Base-by-base conservation (phyloP, 2,888 invertebrate genomes). In the Lordiphosa fenestrarum region DNA sequence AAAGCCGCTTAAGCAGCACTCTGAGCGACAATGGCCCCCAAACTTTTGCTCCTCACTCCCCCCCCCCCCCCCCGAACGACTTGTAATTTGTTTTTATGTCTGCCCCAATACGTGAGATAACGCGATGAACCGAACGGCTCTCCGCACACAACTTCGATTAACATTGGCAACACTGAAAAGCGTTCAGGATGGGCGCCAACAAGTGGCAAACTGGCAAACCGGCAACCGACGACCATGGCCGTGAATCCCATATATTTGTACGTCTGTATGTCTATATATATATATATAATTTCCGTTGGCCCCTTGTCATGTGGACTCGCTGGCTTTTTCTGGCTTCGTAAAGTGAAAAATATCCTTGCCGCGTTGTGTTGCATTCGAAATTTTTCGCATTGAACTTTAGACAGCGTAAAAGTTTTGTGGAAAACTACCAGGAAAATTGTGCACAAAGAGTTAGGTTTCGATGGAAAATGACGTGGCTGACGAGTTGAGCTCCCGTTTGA, bases 71-170 rank as follows among this genome's bases (percentile, higher is more conserved):
- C 15, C 15, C 15, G 15, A 33, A 36, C 50, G 47, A 65, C 73
- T 82, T 75, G 77, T 84, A 78, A 78, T 78, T 78, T 78, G 77
- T 84, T 78, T 78, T 84, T 82, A 84, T 78, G 85, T 83, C 77
- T 78, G 83, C 71, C 80, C 75, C 77, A 73, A 84, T 84, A 76
- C 84, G 75, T 76, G 75, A 84, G 75, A 76, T 76, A 76, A 84
- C 74, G 75, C 84, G 67, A 60, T 60, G 66, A 64, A 61, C 49
- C 46, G 53, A 63, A 50, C 38, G 47, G 19, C 52, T 55, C 35
- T 35, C 50, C 56, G 73, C 77, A 69, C 71, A 71, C 58, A 78
- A 80, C 67, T 78, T 78, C 78, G 78, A 85, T 78, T 78, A 78
- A 83, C 85, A 83, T 80, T 85, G 81, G 72, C 85, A 75, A 78